These are phyloP conservation scores for Hypercompe scribonia DNA, from an alignment of 2,888 invertebrate genomes.

Conservation along the genomic window DNA sequence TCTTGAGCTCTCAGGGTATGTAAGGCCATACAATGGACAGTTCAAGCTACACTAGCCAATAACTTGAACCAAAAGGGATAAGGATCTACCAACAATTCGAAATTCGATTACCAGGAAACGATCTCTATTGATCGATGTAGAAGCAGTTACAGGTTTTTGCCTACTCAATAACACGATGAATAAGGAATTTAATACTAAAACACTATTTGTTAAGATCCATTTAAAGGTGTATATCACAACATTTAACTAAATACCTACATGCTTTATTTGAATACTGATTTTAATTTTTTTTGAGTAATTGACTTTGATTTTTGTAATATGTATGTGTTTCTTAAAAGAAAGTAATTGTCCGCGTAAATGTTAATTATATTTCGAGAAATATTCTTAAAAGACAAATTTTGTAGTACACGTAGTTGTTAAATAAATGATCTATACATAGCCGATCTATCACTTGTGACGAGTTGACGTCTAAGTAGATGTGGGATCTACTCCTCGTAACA, in stretches of 20 bases:
- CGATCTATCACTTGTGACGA: conserved; percentile 37
- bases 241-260: not conserved
- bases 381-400: conserved; percentile 16
- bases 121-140: not conserved
- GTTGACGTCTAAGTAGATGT: conserved; percentile 20
- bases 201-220: too few species aligned
- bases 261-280: not conserved
- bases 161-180: not conserved
- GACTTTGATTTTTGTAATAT: too few species aligned
- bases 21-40: too few species aligned
- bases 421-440: not conserved
- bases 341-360: conserved; percentile 12
- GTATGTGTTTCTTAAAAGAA: not conserved
- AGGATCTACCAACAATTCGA: too few species aligned
- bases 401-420: conserved; percentile 2
- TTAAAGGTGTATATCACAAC: not conserved
- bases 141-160: not conserved
- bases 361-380: not conserved
- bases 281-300: not conserved
- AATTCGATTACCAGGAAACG: too few species aligned
- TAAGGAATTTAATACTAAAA: not conserved
- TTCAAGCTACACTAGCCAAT: too few species aligned
- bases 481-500: conserved; percentile 28
- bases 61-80: too few species aligned
- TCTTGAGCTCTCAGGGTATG: too few species aligned